These are phyloP conservation scores for Actenoides hombroni DNA, from an alignment of 2,113 vertebrate species.

Conservation along the genomic window DNA sequence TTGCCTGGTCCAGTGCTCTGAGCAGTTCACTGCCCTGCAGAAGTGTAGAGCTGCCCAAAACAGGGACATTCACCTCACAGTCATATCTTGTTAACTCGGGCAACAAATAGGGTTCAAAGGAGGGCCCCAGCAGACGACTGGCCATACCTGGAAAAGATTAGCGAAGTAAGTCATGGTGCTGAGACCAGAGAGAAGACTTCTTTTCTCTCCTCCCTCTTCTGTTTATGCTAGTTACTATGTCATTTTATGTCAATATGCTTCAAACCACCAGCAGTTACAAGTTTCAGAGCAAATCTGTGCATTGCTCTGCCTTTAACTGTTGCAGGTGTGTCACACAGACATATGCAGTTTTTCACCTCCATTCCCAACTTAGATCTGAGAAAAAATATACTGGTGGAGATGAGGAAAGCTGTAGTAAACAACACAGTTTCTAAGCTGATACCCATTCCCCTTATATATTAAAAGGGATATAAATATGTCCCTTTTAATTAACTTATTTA, in stretches of 20 bases:
- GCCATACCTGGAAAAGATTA: constrained; percentile 79
- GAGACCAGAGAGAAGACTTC: not conserved
- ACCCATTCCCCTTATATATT: not conserved
- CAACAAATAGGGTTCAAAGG: constrained; percentile 85
- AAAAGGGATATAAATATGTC: rapidly evolving
- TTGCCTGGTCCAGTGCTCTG: constrained; percentile 91
- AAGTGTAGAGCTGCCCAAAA: constrained; percentile 88
- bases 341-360: not conserved
- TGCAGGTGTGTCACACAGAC: not conserved
- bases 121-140: constrained; percentile 87
- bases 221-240: not conserved
- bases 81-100: constrained; percentile 95
- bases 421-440: not conserved
- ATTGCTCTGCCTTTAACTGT: not conserved
- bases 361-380: not conserved
- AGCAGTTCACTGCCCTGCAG: constrained; percentile 95
- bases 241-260: not conserved
- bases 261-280: not conserved
- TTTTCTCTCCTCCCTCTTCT: not conserved
- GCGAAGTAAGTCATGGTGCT: not conserved
- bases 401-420: not conserved
- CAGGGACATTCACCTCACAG: constrained; percentile 95
- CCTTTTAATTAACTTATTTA: not conserved
- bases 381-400: not conserved
- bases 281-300: not conserved